Evolutionary conservation across 2,113 vertebrate species (phyloP).

Genomic region (Pelecanus crispus): DNA sequence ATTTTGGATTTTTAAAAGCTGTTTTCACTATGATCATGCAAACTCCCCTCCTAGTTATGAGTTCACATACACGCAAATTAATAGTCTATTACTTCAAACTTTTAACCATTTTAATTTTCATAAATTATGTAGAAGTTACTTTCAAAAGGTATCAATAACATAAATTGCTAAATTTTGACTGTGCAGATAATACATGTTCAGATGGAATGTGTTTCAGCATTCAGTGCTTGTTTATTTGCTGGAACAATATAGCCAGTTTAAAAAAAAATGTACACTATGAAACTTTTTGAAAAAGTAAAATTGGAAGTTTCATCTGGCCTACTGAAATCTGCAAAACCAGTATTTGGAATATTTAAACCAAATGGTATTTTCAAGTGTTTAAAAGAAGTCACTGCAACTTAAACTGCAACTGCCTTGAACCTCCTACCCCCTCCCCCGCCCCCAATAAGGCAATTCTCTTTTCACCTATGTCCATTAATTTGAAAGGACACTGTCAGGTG

Average conservation of each 20-base stretch:
- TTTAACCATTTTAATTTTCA: background rate
- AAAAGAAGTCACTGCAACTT: background rate
- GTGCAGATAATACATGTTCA: conserved; percentile 17
- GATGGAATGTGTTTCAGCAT: conserved; percentile 39
- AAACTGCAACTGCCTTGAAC: conserved; percentile 36
- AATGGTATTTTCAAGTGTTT: background rate
- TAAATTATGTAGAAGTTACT: conserved; percentile 11
- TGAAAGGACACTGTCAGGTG: background rate
- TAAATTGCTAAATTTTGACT: conserved; percentile 48
- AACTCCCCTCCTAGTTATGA: conserved; percentile 25
- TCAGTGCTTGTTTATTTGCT: conserved; percentile 39
- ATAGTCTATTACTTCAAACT: background rate
- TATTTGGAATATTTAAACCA: conserved; percentile 11
- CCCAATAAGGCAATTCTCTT: conserved; percentile 1
- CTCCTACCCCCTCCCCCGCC: no score
- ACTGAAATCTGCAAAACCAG: conserved; percentile 44
- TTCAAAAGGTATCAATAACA: conserved; percentile 23
- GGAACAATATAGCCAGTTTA: conserved; percentile 12
- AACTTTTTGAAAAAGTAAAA: conserved; percentile 4
- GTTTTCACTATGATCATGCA: conserved; percentile 37
- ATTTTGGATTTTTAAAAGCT: conserved; percentile 18
- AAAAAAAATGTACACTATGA: background rate
- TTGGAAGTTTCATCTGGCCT: conserved; percentile 36
- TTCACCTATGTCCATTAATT: background rate
- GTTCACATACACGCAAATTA: background rate